Evolutionary conservation across 2,888 invertebrate species (phyloP).

Genomic region (Rhorus exstirpatorius): DNA sequence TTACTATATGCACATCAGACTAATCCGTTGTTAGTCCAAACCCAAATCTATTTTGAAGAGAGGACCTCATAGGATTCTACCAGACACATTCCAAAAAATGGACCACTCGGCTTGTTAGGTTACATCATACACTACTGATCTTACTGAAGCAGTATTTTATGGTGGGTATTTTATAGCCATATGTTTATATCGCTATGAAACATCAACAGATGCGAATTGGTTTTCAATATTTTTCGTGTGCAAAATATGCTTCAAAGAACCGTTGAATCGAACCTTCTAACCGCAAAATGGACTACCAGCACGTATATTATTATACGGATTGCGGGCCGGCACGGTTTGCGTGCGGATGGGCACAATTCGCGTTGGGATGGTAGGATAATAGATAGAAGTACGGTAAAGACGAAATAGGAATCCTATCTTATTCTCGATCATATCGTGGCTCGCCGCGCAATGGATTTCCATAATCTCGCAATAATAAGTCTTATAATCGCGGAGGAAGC

Average conservation of each 20-base stretch:
- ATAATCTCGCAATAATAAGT: constrained; percentile 76
- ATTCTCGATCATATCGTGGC: constrained; percentile 42
- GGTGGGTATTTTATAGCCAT: background rate
- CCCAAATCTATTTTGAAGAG: constrained; percentile 12
- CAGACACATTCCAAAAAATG: background rate
- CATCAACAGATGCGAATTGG: too few species aligned
- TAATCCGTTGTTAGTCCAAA: too few species aligned
- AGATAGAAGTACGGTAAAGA: constrained; percentile 38
- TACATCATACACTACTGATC: background rate
- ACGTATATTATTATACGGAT: too few species aligned
- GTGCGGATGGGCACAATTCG: too few species aligned
- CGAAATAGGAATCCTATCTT: constrained; percentile 32
- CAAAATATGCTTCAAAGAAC: background rate
- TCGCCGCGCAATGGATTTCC: constrained; percentile 67
- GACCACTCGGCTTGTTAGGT: background rate
- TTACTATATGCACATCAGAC: constrained; percentile 17
- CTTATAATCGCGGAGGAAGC: constrained; percentile 75
- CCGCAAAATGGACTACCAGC: background rate
- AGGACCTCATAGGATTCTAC: background rate
- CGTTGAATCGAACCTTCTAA: constrained; percentile 26
- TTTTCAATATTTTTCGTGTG: background rate
- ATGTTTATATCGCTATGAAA: background rate
- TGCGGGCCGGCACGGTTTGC: too few species aligned
- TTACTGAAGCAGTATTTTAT: background rate
- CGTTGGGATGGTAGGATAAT: constrained; percentile 37